These are phyloP conservation scores for Sebastes minor DNA, from an alignment of 2,797 vertebrate genomes.

Conservation along the genomic window DNA sequence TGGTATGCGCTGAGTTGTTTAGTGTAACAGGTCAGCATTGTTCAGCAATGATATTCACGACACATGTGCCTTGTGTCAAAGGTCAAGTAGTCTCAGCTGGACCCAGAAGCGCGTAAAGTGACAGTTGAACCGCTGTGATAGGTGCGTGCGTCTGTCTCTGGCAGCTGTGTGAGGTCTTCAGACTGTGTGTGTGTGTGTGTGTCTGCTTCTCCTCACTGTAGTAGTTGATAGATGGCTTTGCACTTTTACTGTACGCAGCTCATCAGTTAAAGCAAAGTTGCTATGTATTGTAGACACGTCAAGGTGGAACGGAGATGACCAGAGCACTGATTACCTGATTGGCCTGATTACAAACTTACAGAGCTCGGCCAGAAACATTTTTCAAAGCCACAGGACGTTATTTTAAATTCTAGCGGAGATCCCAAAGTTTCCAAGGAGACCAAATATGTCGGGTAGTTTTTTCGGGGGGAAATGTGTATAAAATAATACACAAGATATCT, in stretches of 20 bases:
- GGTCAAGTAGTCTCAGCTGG: conserved; percentile 57
- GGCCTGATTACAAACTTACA: neutral
- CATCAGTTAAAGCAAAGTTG: neutral
- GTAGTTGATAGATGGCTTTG: neutral
- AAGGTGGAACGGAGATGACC: neutral
- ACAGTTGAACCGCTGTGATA: conserved; percentile 22
- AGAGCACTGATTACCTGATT: neutral
- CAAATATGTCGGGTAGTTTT: neutral
- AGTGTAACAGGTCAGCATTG: conserved; percentile 64
- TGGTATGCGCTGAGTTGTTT: conserved; percentile 57
- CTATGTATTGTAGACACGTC: neutral
- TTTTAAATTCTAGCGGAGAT: neutral
- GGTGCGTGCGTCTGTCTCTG: conserved; percentile 48
- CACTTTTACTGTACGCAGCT: neutral
- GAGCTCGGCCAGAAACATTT: neutral
- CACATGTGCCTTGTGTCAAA: conserved; percentile 60
- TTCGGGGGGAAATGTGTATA: neutral
- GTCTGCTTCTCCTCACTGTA: neutral
- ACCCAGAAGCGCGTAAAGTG: conserved; percentile 27
- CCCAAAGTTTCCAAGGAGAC: neutral
- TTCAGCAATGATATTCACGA: conserved; percentile 45
- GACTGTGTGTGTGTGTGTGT: conserved; percentile 1
- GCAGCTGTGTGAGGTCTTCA: conserved; percentile 61
- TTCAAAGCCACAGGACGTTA: neutral
- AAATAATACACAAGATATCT: neutral